phyloP scores from a whole-genome alignment of 2,113 vertebrate species.

The Centropristis striata region DNA sequence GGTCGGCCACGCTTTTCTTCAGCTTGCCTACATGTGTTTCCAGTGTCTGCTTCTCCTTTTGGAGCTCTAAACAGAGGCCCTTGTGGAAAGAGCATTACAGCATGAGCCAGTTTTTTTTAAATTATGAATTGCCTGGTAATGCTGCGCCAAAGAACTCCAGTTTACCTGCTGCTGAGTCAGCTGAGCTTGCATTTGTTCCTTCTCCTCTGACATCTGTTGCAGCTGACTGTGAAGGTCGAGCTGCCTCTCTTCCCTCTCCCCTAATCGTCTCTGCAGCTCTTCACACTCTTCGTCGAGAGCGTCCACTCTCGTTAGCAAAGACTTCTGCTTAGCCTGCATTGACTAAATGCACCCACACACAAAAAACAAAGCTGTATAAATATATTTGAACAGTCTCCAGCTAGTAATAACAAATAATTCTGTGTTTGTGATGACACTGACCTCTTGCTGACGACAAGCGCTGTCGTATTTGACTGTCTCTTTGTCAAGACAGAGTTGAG shows the following conservation, averaged over 20 bases:
- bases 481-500: constrained; percentile 86
- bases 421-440: constrained; percentile 60
- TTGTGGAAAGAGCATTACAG: constrained; percentile 60
- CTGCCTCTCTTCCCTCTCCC: constrained; percentile 84
- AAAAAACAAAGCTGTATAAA: background rate
- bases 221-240: constrained; percentile 78
- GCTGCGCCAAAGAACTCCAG: background rate
- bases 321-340: constrained; percentile 90
- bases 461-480: constrained; percentile 90
- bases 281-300: constrained; percentile 88
- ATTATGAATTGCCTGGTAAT: background rate
- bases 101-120: background rate
- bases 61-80: constrained; percentile 81
- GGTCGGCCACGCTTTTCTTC: constrained; percentile 62
- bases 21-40: constrained; percentile 77
- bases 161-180: constrained; percentile 87
- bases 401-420: background rate
- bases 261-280: constrained; percentile 86
- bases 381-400: background rate
- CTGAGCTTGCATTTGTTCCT: constrained; percentile 74
- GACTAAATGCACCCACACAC: constrained; percentile 80
- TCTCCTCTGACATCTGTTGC: constrained; percentile 74
- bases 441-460: constrained; percentile 90
- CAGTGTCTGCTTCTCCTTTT: constrained; percentile 85
- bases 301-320: constrained; percentile 88